Conservation (phyloP, 2,797 vertebrate genomes). For the Galagoides demidoff region DNA sequence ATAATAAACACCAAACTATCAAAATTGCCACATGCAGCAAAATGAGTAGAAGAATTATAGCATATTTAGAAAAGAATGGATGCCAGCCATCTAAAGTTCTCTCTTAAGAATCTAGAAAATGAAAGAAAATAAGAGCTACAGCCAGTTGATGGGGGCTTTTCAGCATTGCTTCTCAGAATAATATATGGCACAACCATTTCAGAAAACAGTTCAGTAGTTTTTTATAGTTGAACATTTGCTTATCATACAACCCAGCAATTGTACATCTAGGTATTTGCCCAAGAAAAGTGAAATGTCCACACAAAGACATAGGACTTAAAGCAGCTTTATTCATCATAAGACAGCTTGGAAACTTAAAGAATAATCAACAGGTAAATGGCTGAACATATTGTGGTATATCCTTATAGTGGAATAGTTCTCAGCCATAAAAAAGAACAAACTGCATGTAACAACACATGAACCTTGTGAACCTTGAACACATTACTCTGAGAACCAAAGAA, state of each 20-base stretch:
- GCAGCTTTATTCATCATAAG: neutral
- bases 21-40: neutral
- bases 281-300: neutral
- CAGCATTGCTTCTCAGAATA: neutral
- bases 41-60: neutral
- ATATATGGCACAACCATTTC: slow-evolving; percentile 30
- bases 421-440: neutral
- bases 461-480: neutral
- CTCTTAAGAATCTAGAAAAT: neutral
- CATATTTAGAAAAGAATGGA: slow-evolving; percentile 20
- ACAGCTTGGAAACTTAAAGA: neutral
- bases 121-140: no score
- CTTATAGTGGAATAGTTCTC: neutral
- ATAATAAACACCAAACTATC: neutral
- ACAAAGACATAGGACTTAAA: neutral
- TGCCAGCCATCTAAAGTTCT: neutral
- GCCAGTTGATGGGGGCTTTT: neutral
- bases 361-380: neutral
- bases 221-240: neutral
- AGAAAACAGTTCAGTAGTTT: slow-evolving; percentile 25
- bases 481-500: neutral
- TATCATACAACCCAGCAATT: neutral
- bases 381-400: neutral
- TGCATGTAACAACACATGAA: no score
- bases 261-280: neutral